Percentiles rank a stretch among this genome's conserved stretches.
phyloP scores from a whole-genome alignment of 2,797 vertebrate species.

The Enteromius viviparus region DNA sequence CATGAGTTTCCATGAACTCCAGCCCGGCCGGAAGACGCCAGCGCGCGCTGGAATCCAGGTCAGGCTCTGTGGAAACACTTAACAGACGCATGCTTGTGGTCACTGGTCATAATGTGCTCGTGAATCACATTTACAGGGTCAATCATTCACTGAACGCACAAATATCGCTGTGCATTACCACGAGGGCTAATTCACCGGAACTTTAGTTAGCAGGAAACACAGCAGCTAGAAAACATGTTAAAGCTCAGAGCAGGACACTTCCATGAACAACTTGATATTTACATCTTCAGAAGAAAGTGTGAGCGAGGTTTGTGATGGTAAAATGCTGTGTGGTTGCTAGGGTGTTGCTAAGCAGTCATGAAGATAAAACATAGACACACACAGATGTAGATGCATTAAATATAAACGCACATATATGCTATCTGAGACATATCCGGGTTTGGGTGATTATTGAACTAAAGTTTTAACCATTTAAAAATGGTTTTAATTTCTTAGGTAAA shows the following conservation, averaged over 20 bases:
- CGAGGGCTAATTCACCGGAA: neutral
- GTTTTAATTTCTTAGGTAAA: too few relatives aligned
- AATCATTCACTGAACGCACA: slow-evolving; percentile 10
- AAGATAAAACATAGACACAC: neutral
- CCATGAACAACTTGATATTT: neutral
- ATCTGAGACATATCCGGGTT: neutral
- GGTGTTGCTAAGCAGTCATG: neutral
- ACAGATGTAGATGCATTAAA: neutral
- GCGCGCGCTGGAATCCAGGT: neutral
- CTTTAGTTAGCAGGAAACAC: neutral
- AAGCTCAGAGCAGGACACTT: neutral
- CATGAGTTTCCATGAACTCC: neutral
- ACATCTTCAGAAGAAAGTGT: neutral
- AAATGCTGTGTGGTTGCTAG: neutral
- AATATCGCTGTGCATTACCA: neutral
- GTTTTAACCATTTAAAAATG: neutral
- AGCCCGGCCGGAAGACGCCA: neutral
- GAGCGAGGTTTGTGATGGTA: neutral
- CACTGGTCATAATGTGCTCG: neutral
- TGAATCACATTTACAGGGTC: slow-evolving; percentile 16
- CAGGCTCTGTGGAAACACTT: neutral
- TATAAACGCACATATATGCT: neutral
- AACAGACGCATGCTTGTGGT: slow-evolving; percentile 9
- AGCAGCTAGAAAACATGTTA: neutral
- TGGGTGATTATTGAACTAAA: neutral